phyloP scores from a whole-genome alignment of 2,113 vertebrate genomes.

The Acinonyx jubatus region DNA sequence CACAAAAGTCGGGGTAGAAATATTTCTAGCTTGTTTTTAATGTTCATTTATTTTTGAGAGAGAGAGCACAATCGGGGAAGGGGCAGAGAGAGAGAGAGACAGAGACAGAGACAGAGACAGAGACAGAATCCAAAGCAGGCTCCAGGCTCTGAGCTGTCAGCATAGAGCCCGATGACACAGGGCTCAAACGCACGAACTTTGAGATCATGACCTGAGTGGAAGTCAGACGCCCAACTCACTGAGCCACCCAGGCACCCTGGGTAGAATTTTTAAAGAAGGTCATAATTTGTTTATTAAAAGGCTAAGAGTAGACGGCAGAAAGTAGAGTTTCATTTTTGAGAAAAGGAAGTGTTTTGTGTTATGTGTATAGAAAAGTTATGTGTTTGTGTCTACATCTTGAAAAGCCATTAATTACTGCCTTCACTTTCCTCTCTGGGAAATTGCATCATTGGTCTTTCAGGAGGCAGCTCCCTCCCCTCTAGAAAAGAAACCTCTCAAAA shows the following conservation, averaged over 20 bases:
- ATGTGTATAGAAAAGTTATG: neutral
- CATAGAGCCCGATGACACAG: no score
- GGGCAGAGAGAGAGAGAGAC: neutral
- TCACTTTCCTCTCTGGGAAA: conserved; percentile 18
- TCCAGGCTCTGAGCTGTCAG: no score
- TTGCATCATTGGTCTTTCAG: neutral
- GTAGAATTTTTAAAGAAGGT: neutral
- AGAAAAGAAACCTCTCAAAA: neutral
- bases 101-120: no score
- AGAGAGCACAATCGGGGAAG: no score
- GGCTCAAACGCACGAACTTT: no score
- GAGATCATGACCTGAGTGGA: no score
- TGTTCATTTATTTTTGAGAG: no score
- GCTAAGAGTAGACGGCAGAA: neutral
- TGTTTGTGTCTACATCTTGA: neutral
- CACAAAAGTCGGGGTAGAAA: neutral
- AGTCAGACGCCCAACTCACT: no score
- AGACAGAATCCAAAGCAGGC: no score
- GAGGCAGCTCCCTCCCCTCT: neutral
- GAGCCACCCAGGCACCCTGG: no score
- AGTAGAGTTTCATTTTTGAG: neutral
- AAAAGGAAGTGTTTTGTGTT: neutral
- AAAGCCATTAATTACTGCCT: neutral
- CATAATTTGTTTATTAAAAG: neutral
- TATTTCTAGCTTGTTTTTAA: neutral